These are phyloP conservation scores for Acronicta alni DNA, from an alignment of 2,888 invertebrate species.

Conservation along the genomic window DNA sequence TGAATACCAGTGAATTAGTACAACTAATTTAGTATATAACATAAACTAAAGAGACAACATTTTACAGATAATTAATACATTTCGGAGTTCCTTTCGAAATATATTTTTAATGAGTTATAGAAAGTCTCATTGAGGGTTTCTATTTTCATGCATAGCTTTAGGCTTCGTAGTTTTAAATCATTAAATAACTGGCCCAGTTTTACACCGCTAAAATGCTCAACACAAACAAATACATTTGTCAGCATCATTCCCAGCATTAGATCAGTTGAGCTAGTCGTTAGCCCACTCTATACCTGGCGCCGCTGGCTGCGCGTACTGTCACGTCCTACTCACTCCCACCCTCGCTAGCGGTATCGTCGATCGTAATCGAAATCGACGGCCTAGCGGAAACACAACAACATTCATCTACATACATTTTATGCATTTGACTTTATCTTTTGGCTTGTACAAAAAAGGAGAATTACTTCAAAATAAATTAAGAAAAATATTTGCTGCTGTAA, in stretches of 20 bases:
- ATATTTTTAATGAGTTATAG: too few species aligned
- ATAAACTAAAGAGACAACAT: too few species aligned
- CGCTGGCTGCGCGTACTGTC: slow-evolving; percentile 12
- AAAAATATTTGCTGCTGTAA: too few species aligned
- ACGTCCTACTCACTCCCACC: slow-evolving; percentile 37
- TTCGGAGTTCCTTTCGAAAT: too few species aligned
- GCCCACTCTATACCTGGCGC: slow-evolving; percentile 45
- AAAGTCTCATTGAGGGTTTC: too few species aligned
- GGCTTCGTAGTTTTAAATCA: too few species aligned
- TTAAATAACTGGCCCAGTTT: background rate
- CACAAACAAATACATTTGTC: slow-evolving; percentile 1
- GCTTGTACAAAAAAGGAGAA: background rate
- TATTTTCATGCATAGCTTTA: too few species aligned
- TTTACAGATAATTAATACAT: too few species aligned
- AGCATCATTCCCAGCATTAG: background rate
- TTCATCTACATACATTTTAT: slow-evolving; percentile 9
- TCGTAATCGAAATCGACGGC: slow-evolving; percentile 51
- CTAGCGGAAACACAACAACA: slow-evolving; percentile 29
- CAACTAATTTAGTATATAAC: too few species aligned
- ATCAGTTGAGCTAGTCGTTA: slow-evolving; percentile 4
- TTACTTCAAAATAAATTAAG: too few species aligned
- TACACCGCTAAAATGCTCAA: background rate
- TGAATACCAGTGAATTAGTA: too few species aligned
- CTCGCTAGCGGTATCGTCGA: slow-evolving; percentile 43
- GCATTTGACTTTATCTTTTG: background rate